Evolutionary conservation across 2,888 invertebrate species (phyloP).

Genomic region (Therioaphis trifolii): DNA sequence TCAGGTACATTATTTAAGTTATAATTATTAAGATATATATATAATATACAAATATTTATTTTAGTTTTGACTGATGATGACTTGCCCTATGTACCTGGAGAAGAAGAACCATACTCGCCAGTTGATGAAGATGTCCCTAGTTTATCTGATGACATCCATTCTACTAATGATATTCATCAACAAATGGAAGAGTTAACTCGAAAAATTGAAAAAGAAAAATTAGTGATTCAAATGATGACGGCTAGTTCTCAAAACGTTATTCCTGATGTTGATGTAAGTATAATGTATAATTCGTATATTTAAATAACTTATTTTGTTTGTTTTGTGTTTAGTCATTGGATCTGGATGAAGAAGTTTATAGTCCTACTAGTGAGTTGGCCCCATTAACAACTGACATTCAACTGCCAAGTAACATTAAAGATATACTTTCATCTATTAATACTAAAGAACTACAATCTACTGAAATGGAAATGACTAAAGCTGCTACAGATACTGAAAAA

Average conservation of each 20-base stretch:
- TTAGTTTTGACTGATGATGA: conserved; percentile 61
- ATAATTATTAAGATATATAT: background rate
- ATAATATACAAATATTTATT: conserved; percentile 21
- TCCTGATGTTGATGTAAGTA: conserved; percentile 40
- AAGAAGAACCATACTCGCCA: conserved; percentile 81
- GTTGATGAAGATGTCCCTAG: conserved; percentile 71
- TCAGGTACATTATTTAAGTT: conserved; percentile 15
- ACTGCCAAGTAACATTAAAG: conserved; percentile 84
- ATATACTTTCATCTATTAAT: conserved; percentile 85
- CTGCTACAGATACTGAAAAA: conserved; percentile 43
- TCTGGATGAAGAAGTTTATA: conserved; percentile 74
- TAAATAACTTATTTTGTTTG: conserved; percentile 20
- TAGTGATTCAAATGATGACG: conserved; percentile 80
- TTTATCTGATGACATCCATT: conserved; percentile 67
- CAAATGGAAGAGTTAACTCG: conserved; percentile 89
- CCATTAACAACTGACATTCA: conserved; percentile 75
- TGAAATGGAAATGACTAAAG: conserved; percentile 65
- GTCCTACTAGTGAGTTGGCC: conserved; percentile 74
- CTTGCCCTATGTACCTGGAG: conserved; percentile 76
- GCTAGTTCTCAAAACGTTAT: conserved; percentile 67
- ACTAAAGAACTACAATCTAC: conserved; percentile 69
- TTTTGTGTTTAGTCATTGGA: conserved; percentile 62
- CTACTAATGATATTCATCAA: conserved; percentile 73
- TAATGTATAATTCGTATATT: conserved; percentile 7
- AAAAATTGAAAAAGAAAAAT: conserved; percentile 86